Evolutionary conservation across 35 echinoderm and acorn worm species (phyloP).

Genomic region (Eucidaris tribuloides): DNA sequence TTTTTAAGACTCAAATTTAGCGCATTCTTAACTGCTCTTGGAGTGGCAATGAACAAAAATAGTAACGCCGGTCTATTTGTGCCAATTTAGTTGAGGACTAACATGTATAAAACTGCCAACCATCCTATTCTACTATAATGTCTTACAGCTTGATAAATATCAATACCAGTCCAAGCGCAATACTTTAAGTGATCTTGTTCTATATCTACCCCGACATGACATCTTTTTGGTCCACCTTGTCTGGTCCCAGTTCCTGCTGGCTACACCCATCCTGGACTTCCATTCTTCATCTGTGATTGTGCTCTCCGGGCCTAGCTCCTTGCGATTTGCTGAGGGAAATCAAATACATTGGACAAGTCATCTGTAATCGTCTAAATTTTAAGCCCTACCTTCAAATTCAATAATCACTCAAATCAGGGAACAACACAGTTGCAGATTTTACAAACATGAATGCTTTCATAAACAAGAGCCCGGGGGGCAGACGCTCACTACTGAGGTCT

Average conservation of each 20-base stretch:
- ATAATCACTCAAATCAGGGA: too few relatives aligned
- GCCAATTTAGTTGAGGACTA: neutral
- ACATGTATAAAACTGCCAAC: neutral
- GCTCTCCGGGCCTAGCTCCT: conserved; percentile 73
- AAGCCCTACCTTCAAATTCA: too few relatives aligned
- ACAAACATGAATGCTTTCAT: too few relatives aligned
- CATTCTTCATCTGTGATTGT: conserved; percentile 84
- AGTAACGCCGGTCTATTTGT: neutral
- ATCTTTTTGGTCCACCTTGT: conserved; percentile 68
- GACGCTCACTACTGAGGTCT: too few relatives aligned
- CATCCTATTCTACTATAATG: neutral
- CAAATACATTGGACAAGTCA: too few relatives aligned
- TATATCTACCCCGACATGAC: conserved; percentile 58
- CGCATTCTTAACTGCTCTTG: neutral
- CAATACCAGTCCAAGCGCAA: too few relatives aligned
- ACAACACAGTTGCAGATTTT: too few relatives aligned
- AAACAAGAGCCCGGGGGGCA: too few relatives aligned
- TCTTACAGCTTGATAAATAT: neutral
- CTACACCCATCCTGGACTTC: conserved; percentile 69
- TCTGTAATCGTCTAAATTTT: too few relatives aligned
- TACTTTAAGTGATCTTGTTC: too few relatives aligned
- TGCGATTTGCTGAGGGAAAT: conserved; percentile 67
- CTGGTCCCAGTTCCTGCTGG: conserved; percentile 50
- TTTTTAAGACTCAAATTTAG: neutral
- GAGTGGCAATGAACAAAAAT: neutral